Base-by-base conservation (phyloP, 2,113 vertebrate species). In the Sapayoa aenigma region DNA sequence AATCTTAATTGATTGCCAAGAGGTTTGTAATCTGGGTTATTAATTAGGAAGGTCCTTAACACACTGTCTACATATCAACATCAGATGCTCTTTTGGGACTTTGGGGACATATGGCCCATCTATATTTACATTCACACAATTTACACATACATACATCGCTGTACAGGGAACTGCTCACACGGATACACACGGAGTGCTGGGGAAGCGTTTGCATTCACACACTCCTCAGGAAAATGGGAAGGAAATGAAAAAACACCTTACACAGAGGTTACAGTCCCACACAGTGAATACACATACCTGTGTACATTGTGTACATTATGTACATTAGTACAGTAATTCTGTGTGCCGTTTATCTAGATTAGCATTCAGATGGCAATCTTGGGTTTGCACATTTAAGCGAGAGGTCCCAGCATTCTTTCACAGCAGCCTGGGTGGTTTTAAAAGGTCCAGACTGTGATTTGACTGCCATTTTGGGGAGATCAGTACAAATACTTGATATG, bases 1-100 rank as follows among this genome's bases (percentile, higher is more conserved):
- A 98, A 98, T 98, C 96, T 97, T 98, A 98, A 98, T 98, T 98
- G 98, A 97, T 98, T 98, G 96, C 89, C 96, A 97, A 96, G 96
- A 98, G 97, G 97, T 97, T 98, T 90, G 97, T 97, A 97, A 96
- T 98, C 92, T 97, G 94, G 96, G 83, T 96, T 98, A 97, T 98
- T 98, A 98, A 97, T 97, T 98, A 97, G 97, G 94, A 96, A 96
- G 93, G 81, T 89, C 87, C 84, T 95, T 97, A 97, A 92, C 95
- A 90, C 78, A 65, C 84, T 95, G 91, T 96, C 95, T 94, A 93
- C 94, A 92, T 79, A 94, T 96, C 97, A 92, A 79, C 84, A 94
- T 98, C 95, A 93, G 94, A 95, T 97, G 95, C 89, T 97, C 92
- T 96, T 97, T 97, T 96, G 94, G 83, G 85, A 96, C 90, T 93